These are phyloP conservation scores for Sebastes reedi DNA, from an alignment of 2,797 vertebrate species.

Conservation along the genomic window DNA sequence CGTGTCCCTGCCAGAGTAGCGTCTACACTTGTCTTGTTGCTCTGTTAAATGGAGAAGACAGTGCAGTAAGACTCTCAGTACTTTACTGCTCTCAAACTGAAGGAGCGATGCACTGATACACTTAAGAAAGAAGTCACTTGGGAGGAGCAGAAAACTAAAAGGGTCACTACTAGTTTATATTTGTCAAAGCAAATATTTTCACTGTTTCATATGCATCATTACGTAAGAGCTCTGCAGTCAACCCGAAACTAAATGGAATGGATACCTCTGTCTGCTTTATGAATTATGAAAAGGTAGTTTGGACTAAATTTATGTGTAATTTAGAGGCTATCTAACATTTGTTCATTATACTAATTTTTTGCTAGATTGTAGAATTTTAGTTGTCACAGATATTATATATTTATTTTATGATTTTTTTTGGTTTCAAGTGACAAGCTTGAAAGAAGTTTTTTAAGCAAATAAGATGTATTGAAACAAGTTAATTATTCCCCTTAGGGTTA, in stretches of 20 bases:
- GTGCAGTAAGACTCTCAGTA: constrained; percentile 22
- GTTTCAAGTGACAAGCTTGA: neutral
- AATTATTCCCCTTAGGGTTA: neutral
- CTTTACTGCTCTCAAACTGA: constrained; percentile 8
- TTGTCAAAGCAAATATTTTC: constrained; percentile 40
- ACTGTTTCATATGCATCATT: constrained; percentile 27
- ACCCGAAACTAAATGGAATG: constrained; percentile 8
- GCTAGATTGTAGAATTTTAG: neutral
- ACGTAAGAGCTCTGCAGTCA: constrained; percentile 31
- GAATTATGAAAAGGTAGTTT: constrained; percentile 24
- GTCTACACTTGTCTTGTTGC: constrained; percentile 69
- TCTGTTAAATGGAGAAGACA: constrained; percentile 71
- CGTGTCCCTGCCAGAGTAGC: constrained; percentile 66
- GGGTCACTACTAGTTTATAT: neutral
- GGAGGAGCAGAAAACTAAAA: constrained; percentile 21
- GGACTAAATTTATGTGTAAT: constrained; percentile 18
- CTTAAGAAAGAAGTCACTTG: constrained; percentile 2
- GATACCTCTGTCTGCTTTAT: constrained; percentile 22
- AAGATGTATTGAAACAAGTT: neutral
- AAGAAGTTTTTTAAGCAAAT: neutral
- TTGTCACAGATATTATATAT: neutral
- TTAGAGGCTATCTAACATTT: neutral
- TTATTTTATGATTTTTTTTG: neutral
- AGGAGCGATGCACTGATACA: constrained; percentile 6
- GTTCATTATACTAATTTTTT: neutral